Percentiles rank a stretch among this genome's conserved stretches.
These are phyloP conservation scores for Tipula unca DNA, from an alignment of 2,888 invertebrate species.

Conservation along the genomic window DNA sequence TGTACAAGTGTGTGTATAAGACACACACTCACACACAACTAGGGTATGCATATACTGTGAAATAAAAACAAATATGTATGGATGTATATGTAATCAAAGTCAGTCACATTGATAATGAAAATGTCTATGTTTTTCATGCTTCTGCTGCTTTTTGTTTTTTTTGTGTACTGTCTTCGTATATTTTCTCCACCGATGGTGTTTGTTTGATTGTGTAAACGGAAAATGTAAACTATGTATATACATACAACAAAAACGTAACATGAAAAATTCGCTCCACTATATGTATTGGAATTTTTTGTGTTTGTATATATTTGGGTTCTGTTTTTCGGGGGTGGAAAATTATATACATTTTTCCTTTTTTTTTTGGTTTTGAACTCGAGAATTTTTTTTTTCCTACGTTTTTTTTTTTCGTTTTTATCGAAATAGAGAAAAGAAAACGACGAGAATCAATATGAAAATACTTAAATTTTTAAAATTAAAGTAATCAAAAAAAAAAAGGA, in stretches of 20 bases:
- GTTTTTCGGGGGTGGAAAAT: neutral
- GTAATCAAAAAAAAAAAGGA: neutral
- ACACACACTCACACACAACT: neutral
- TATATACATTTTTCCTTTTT: neutral
- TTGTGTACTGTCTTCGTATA: neutral
- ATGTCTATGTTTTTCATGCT: neutral
- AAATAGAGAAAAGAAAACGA: neutral
- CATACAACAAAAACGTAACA: neutral
- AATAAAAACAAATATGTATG: neutral
- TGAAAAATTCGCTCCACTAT: neutral
- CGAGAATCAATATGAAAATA: neutral
- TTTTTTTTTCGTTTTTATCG: neutral
- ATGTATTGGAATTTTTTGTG: neutral
- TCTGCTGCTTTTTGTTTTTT: neutral
- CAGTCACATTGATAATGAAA: conserved; percentile 14
- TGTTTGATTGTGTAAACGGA: neutral
- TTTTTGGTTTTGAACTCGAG: neutral
- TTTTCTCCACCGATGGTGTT: neutral
- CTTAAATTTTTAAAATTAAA: neutral
- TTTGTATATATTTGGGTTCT: neutral
- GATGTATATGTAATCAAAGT: conserved; percentile 14
- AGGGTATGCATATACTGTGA: neutral
- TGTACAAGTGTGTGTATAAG: neutral
- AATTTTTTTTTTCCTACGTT: too few relatives aligned
- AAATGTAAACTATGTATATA: too few relatives aligned